These are phyloP conservation scores for Phalacrocorax aristotelis DNA, from an alignment of 2,113 vertebrate species.

Conservation along the genomic window DNA sequence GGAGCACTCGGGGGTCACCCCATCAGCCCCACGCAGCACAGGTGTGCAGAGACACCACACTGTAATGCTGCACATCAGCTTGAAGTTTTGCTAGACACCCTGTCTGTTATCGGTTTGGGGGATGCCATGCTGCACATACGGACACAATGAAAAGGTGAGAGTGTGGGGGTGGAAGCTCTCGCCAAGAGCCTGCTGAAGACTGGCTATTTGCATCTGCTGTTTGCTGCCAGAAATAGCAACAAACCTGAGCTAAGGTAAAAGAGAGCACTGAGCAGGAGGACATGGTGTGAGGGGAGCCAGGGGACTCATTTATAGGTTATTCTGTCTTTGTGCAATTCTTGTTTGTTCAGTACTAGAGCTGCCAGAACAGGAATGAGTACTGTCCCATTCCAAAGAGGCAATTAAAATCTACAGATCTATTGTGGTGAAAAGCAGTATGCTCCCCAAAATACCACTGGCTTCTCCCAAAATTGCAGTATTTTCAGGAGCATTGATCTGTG, in stretches of 20 bases:
- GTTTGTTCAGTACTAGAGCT: background rate
- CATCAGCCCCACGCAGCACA: background rate
- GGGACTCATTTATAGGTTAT: background rate
- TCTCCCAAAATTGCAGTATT: background rate
- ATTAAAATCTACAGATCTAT: background rate
- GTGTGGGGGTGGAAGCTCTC: background rate
- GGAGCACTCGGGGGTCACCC: background rate
- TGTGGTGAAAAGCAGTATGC: background rate
- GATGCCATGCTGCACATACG: accelerated
- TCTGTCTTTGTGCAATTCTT: background rate
- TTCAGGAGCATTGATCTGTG: background rate
- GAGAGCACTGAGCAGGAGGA: background rate
- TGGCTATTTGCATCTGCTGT: background rate
- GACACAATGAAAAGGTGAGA: background rate
- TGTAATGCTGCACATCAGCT: accelerated
- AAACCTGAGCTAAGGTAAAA: background rate
- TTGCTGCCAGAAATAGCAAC: background rate
- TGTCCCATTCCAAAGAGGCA: background rate
- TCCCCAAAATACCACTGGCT: background rate
- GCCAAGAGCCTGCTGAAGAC: background rate
- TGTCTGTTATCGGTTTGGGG: background rate
- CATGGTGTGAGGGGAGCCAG: background rate
- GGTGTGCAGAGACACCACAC: background rate
- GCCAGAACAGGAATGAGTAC: background rate
- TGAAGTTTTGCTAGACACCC: background rate